phyloP scores from a whole-genome alignment of 2,888 invertebrate genomes.

The Aproaerema taeniolella region DNA sequence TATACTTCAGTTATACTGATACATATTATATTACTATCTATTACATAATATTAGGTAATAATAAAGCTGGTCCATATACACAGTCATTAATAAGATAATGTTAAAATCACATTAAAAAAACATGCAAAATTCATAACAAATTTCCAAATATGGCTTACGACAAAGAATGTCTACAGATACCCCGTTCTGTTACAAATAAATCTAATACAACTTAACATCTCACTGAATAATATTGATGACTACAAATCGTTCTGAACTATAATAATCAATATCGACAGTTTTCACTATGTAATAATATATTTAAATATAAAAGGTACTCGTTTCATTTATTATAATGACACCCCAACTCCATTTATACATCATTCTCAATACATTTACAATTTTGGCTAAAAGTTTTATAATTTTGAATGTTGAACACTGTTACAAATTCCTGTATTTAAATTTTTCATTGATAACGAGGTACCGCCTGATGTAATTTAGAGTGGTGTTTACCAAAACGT shows the following conservation, averaged over 20 bases:
- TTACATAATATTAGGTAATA: no score
- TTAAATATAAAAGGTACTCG: conserved; percentile 22
- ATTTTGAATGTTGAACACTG: conserved; percentile 5
- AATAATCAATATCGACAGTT: conserved; percentile 50
- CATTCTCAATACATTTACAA: not conserved
- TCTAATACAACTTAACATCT: conserved; percentile 20
- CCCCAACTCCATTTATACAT: conserved; percentile 6
- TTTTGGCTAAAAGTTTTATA: conserved; percentile 2
- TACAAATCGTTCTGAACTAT: conserved; percentile 34
- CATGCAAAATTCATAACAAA: conserved; percentile 53
- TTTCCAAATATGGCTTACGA: conserved; percentile 14
- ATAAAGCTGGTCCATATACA: conserved; percentile 64
- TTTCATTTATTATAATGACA: conserved; percentile 19
- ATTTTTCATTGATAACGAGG: not conserved
- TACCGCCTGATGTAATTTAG: not conserved
- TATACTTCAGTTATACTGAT: conserved; percentile 62
- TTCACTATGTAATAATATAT: conserved; percentile 31
- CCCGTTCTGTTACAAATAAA: conserved; percentile 9
- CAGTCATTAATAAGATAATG: conserved; percentile 31
- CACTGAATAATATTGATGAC: conserved; percentile 27
- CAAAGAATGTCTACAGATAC: conserved; percentile 13
- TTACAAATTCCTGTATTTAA: not conserved
- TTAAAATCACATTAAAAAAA: conserved; percentile 53
- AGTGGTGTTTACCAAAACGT: conserved; percentile 17
- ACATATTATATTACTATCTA: no score